Base-by-base conservation (phyloP, 1,140 invertebrate species). In the Lanistes nyassanus region DNA sequence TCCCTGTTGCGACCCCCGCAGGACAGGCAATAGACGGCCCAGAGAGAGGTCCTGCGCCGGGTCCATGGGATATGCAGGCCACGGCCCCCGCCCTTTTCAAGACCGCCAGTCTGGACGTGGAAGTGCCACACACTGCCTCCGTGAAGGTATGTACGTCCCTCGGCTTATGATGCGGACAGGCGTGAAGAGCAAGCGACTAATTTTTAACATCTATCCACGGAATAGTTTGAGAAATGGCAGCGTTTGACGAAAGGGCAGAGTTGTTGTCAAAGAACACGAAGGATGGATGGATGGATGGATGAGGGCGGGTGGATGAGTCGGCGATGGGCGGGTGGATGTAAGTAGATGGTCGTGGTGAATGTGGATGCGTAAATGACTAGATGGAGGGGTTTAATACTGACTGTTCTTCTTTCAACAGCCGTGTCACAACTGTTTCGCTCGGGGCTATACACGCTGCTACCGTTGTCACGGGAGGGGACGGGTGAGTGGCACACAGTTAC, bases 121-220 rank as follows among this genome's bases (percentile, higher is more conserved):
- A 90, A 82, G 91, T 92, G 1, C 92, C 92, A 36, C 91, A 92
- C 80, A 92, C 92, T 23, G 89, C 91, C 4, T 90, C 89, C 11
- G 87, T 92, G 21, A 92, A 92, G 81, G 88, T 88, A 69, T 71
- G 72, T 23, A 60, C 7, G 9, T 2, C 29, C 11, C 9, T 9
- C n/a, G 2, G n/a, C n/a, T 23, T 4, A 60, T 4, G n/a, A n/a
- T n/a, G n/a, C n/a, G n/a, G n/a, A n/a, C n/a, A n/a, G n/a, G n/a
- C n/a, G n/a, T n/a, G n/a, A n/a, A n/a, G n/a, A n/a, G n/a, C n/a
- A n/a, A n/a, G n/a, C n/a, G n/a, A n/a, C n/a, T n/a, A n/a, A n/a
- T n/a, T n/a, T n/a, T n/a, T n/a, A n/a, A n/a, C n/a, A n/a, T n/a
- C n/a, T n/a, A n/a, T n/a, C n/a, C n/a, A n/a, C n/a, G n/a, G n/a